Evolutionary conservation across 2,888 invertebrate species (phyloP).

Genomic region (Agrotis puta): DNA sequence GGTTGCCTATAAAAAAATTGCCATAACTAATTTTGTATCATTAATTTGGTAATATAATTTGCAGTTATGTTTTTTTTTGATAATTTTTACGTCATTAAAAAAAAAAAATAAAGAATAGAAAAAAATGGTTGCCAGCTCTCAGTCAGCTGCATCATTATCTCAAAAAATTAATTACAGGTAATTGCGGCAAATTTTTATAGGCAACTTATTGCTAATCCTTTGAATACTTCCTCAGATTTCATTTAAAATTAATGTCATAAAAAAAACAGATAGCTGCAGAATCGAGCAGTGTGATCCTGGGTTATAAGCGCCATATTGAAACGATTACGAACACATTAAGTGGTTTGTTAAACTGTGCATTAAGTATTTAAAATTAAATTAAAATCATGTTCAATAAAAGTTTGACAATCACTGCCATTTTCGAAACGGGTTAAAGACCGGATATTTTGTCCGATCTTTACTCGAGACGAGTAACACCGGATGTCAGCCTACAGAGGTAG

Average conservation of each 20-base stretch:
- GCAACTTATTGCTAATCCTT: too few species aligned
- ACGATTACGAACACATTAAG: background rate
- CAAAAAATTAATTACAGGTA: too few species aligned
- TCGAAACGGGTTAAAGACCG: slow-evolving; percentile 14
- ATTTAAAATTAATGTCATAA: background rate
- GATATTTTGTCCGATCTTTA: slow-evolving; percentile 14
- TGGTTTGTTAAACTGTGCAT: too few species aligned
- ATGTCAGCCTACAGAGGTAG: slow-evolving; percentile 4
- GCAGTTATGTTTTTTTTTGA: background rate
- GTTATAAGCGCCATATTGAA: background rate
- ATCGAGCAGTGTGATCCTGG: background rate
- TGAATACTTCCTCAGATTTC: background rate
- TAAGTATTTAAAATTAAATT: slow-evolving; percentile 1
- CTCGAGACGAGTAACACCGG: slow-evolving; percentile 10
- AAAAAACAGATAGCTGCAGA: background rate
- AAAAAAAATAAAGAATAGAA: background rate
- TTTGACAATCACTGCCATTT: slow-evolving; percentile 1
- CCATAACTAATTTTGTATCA: background rate
- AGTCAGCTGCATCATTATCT: background rate
- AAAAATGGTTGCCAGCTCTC: background rate
- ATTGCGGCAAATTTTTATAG: too few species aligned
- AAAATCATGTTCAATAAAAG: background rate
- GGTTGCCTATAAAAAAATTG: slow-evolving; percentile 1
- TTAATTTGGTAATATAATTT: background rate
- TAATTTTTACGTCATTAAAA: background rate